phyloP scores from a whole-genome alignment of 37 sponge, comb jelly and placozoan species.

The Bolinopsis microptera region DNA sequence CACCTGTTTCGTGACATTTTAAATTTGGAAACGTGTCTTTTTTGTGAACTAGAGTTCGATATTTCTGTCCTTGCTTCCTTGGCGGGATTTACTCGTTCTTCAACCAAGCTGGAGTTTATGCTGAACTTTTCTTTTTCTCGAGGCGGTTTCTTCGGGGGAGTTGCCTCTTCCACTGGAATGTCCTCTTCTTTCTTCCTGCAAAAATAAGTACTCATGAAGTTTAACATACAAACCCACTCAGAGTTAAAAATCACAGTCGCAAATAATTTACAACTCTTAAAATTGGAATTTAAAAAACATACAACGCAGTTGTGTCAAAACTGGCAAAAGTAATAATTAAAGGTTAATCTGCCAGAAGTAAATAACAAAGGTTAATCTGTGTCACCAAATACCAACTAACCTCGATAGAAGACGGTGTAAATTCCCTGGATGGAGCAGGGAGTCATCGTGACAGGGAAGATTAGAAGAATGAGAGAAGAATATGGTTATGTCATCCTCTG shows the following conservation, averaged over 20 bases:
- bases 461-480: conserved; percentile 20
- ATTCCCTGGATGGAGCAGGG: not conserved
- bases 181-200: too few species aligned
- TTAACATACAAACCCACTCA: too few species aligned
- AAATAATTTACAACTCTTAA: too few species aligned
- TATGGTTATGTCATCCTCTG: not conserved
- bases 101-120: not conserved
- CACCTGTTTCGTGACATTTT: not conserved
- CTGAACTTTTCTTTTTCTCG: not conserved
- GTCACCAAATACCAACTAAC: too few species aligned
- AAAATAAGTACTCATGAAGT: too few species aligned
- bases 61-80: not conserved
- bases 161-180: not conserved
- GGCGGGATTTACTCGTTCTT: not conserved
- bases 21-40: conserved; percentile 22
- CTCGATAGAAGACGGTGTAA: not conserved
- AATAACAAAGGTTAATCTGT: too few species aligned
- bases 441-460: not conserved
- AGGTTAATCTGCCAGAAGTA: too few species aligned
- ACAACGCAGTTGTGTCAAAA: too few species aligned
- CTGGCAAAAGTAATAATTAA: too few species aligned
- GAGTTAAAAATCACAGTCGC: too few species aligned
- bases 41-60: not conserved
- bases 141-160: not conserved
- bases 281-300: too few species aligned